Conservation (phyloP, 2,113 vertebrate genomes). For the Megaceryle maxima region DNA sequence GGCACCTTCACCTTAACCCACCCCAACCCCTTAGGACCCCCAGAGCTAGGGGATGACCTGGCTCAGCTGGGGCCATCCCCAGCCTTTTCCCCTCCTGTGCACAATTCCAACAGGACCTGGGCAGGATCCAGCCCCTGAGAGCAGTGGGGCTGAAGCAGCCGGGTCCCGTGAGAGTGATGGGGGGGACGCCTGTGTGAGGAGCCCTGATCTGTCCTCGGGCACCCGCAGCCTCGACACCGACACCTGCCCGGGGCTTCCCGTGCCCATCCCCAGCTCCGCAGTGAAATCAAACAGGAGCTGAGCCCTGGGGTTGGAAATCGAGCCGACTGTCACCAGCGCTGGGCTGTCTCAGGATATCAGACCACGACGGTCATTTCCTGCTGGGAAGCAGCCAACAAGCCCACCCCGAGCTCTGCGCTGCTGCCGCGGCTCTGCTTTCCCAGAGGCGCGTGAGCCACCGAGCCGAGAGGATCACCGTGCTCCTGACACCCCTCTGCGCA, state of each 20-base stretch:
- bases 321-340: background rate
- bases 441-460: background rate
- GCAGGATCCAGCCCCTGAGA: background rate
- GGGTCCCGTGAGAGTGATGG: accelerated
- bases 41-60: accelerated
- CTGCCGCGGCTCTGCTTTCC: background rate
- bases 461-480: background rate
- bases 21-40: no score
- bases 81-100: background rate
- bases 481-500: background rate
- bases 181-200: background rate
- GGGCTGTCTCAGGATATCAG: conserved; percentile 57
- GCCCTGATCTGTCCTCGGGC: background rate
- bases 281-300: background rate
- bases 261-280: accelerated
- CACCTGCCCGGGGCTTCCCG: background rate
- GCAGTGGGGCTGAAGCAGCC: accelerated
- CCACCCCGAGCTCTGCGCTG: background rate
- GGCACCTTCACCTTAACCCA: background rate
- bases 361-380: conserved; percentile 66
- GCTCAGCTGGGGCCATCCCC: background rate
- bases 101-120: background rate
- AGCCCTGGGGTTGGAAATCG: background rate
- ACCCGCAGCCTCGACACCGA: background rate
- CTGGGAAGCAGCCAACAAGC: background rate